Evolutionary conservation across 2,797 vertebrate species (phyloP), one percentile per base, ranked within the genome.

Genomic region (Schizopygopsis malacanthus): DNA sequence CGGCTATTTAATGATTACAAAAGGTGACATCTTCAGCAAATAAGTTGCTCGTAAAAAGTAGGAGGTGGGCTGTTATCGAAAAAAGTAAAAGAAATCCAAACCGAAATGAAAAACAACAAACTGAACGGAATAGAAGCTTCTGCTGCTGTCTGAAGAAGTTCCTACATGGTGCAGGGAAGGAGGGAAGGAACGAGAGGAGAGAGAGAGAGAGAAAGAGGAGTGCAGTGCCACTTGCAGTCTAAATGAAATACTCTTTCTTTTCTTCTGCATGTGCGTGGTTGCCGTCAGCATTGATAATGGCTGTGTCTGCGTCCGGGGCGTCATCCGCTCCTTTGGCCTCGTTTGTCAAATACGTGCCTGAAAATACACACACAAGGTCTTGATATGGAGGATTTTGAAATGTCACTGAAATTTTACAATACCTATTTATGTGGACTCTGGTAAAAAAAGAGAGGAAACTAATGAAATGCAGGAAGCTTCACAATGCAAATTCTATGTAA

Each of bases 211-310:
- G 33, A 59, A 67, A 87, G 83, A 88, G 87, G 54, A 79, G 81
- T 39, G 59, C 39, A 85, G 84, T 12, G 43, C 93, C 90, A 91
- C 65, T 90, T 92, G 94, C 96, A 95, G 95, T 97, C 96, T 98
- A 99, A 97, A 99, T 99, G 96, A 99, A 99, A 96, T 99, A 99
- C 90, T 99, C 98, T 91, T 99, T 99, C 96, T 99, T 99, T 92
- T 99, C 98, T 89, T 99, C 98, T 84, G 98, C 97, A 70, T 99
- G 97, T 87, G 98, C 97, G 90, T 99, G 97, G 94, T 98, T 98
- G 93, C 98, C 98, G 94, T 99, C 98, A 83, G 98, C 98, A 89
- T 99, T 99, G 95, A 99, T 98, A 94, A 99, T 99, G 92, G 98
- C 98, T 90, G 98, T 99, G 93, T 99, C 98, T 39, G 98, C 98